phyloP scores from a whole-genome alignment of 2,113 vertebrate genomes.

The Petrocephalus microphthalmus region DNA sequence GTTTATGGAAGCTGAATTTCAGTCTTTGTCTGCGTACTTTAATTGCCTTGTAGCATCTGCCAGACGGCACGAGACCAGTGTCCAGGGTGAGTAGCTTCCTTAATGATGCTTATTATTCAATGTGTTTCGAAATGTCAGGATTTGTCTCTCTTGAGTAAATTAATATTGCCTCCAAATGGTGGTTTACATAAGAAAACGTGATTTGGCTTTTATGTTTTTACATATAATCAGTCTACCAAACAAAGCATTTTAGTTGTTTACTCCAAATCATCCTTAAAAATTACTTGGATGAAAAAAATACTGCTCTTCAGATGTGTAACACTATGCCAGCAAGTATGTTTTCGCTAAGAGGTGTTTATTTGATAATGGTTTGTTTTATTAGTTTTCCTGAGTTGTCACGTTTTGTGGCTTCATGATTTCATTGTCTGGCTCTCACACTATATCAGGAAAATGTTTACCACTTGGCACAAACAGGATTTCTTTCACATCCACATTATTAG shows the following conservation, averaged over 20 bases:
- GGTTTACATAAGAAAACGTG: background rate
- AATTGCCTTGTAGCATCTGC: background rate
- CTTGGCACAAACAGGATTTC: conserved; percentile 22
- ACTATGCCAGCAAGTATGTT: background rate
- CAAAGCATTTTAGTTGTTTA: background rate
- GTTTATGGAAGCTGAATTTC: background rate
- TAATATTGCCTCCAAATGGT: background rate
- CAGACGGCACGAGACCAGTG: background rate
- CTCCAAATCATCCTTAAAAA: background rate
- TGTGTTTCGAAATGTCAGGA: background rate
- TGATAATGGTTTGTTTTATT: conserved; percentile 15
- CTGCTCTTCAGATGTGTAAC: background rate
- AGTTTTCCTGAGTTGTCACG: background rate
- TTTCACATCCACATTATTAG: conserved; percentile 17
- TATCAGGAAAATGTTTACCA: conserved; percentile 29
- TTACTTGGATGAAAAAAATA: background rate
- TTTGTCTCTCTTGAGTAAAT: background rate
- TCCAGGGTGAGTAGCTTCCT: background rate
- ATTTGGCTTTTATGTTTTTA: background rate
- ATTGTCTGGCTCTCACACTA: conserved; percentile 21
- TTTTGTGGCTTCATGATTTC: conserved; percentile 28
- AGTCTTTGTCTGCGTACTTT: background rate
- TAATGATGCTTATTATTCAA: background rate
- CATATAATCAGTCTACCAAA: conserved; percentile 1
- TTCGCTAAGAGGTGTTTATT: conserved; percentile 10